phyloP scores from a whole-genome alignment of 2,888 invertebrate genomes.

The Odontothrips loti region DNA sequence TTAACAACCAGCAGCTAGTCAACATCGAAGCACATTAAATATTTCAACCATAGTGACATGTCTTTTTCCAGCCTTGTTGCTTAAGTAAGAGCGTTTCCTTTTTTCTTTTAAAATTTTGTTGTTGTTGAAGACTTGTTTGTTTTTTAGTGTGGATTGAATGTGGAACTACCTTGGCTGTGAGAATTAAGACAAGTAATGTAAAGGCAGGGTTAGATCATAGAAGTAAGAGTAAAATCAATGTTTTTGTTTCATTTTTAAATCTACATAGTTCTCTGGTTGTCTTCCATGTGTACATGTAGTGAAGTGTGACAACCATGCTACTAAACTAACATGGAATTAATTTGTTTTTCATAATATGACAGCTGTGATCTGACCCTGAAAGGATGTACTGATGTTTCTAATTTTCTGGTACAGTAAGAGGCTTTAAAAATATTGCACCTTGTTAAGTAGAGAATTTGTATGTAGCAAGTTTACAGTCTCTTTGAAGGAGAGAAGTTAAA shows the following conservation, averaged over 20 bases:
- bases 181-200: conserved; percentile 14
- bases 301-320: no score
- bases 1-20: background rate
- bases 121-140: background rate
- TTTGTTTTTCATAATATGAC: background rate
- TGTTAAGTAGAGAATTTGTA: background rate
- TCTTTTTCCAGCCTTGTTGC: background rate
- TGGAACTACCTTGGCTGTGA: background rate
- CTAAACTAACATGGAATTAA: background rate
- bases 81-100: background rate
- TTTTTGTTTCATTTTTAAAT: no score
- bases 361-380: background rate
- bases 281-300: no score
- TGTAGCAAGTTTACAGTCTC: background rate
- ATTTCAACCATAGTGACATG: background rate
- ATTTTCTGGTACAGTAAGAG: background rate
- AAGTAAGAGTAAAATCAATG: background rate
- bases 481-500: background rate
- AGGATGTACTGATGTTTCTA: background rate
- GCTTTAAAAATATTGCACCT: background rate
- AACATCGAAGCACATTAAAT: background rate
- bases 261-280: no score
- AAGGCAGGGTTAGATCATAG: background rate
- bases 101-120: background rate
- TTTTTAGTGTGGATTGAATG: background rate